Base-by-base conservation (phyloP, 2,797 vertebrate species). In the Limnodromus scolopaceus region DNA sequence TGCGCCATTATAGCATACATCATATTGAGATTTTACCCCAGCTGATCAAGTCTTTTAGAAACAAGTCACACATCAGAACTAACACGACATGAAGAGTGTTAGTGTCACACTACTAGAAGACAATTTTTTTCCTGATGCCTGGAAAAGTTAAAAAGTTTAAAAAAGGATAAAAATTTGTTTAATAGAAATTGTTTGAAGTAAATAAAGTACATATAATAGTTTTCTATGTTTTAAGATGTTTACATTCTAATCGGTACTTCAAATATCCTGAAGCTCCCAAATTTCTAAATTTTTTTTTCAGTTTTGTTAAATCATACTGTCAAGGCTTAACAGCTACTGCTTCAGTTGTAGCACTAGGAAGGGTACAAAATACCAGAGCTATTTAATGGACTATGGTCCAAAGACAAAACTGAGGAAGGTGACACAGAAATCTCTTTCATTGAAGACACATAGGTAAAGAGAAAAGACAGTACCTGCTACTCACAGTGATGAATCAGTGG, bases 1-100 rank as follows among this genome's bases (percentile, higher is more conserved):
- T 9, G 20, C 1, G 4, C 18, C n/a, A 24, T 24, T 66, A 39
- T 3, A 82, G 54, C 19, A 39, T 5, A 60, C 0, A 0, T 30
- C n/a, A 36, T 8, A 60, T 1, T 11, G 22, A 80, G 39, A 71
- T 60, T 74, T 54, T 78, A 68, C 13, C 43, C 34, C 49, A 78
- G 14, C 43, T 66, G 38, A 78, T 25, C 39, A 61, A 64, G 13
- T 18, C 23, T 66, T 69, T 60, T 7, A 25, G 36, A 89, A 80
- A 63, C 2, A 81, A 63, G 34, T 28, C 65, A 81, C 1, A 5
- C 13, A 45, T 36, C 20, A 27, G 41, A 88, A 92, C 32, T 72
- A 55, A 49, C 1, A 0, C 18, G 17, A 72, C 34, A 60, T 3
- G 1, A 22, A 32, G 70, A 69, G 11, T 8, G 7, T 77, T 64